Base-by-base conservation (phyloP, 2,888 invertebrate genomes). In the Tholera decimalis region DNA sequence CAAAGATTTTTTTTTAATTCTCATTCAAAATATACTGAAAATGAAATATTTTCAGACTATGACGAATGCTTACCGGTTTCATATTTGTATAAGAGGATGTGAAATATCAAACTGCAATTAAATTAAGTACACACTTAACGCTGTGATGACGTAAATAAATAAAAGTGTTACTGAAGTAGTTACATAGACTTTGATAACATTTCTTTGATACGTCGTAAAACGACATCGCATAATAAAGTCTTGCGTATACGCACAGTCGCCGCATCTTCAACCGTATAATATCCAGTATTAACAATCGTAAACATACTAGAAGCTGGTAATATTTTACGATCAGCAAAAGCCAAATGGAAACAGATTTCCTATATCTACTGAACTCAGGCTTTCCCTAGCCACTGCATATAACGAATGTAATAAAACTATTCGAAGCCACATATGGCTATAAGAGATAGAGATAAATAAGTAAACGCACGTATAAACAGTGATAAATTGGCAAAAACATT, bases 271-370 rank as follows among this genome's bases (percentile, higher is more conserved):
- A 55, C 46, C 18, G 24, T 56, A 50, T 63, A 44, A 59, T 65
- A 39, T 18, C 47, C 18, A 47, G 46, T 63, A 67, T 59, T 73
- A 39, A 39, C 37, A 30, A 46, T 70, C 56, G 58, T 66, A 57
- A 60, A 63, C 57, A 37, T 46, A 43, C 41, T 18, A 41, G 59
- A 60, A 33, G 53, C 54, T 35, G 53, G 53, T 43, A 60, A 41
- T 59, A 28, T 61, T 76, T 76, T 62, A 79, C 55, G 51, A 61
- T 37, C 47, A 59, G 43, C 39, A 53, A 61, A 57, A 60, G 35
- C 43, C 59, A 54, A 53, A 46, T 46, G 49, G 64, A 43, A 55
- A 43, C 35, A 15, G 30, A 43, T 51, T 37, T 35, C 13, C 39
- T 20, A 20, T 33, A 33, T 30, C 4, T 28, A 24, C 9, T 3